Evolutionary conservation across 2,797 vertebrate genomes (phyloP), one percentile per base, ranked within the genome.

Genomic region (Lindbergichthys nudifrons): DNA sequence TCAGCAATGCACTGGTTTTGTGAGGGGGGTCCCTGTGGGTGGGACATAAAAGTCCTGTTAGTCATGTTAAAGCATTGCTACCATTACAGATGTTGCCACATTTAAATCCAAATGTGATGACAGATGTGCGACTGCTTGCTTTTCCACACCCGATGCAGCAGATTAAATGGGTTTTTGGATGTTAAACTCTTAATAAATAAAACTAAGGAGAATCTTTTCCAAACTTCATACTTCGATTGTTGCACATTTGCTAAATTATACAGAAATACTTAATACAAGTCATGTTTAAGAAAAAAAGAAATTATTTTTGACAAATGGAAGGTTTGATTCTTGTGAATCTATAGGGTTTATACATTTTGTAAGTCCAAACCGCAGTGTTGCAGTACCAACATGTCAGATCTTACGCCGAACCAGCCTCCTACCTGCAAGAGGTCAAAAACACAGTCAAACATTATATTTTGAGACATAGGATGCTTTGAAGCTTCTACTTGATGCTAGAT

Each of bases 21-120:
- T 52, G 13, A 14, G 12, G n/a, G 8, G 2, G 39, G 50, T 36
- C 32, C 32, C 32, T 36, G n/a, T 3, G 2, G n/a, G 9, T 3
- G 39, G 50, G 58, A 36, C 16, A 36, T 47, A 39, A n/a, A 39
- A 32, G 10, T 18, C 1, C 10, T 36, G 14, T 36, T 36, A 36
- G 32, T 61, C 51, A 60, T 5, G 12, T 57, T 32, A 47, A 30
- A 47, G 45, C 10, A 46, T 42, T 16, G 56, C 58, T 39, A 52
- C 26, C 16, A 6, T 11, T 46, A 8, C 9, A 46, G 15, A 58
- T 51, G 30, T 23, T 39, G 43, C 14, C 36, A 36, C 18, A 59
- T 75, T 41, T 54, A n/a, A 61, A 41, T 54, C 19, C 16, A 30
- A 61, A 53, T 58, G 16, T 56, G 6, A 75, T 18, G 51, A 21